Conservation (phyloP, 35 echinoderm and acorn worm species). For the Lytechinus pictus region DNA sequence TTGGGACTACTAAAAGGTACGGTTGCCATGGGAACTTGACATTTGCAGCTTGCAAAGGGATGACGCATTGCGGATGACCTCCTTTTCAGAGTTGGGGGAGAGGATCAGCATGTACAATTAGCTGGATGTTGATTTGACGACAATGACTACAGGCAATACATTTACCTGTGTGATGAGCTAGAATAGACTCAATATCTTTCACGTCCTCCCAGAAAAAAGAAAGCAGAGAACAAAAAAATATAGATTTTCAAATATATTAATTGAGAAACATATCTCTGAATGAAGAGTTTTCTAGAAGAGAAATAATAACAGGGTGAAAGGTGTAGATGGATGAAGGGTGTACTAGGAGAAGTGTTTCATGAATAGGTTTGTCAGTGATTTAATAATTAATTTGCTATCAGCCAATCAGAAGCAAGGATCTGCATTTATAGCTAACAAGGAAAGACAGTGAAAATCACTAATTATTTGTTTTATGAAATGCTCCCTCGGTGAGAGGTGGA, state of each 20-base stretch:
- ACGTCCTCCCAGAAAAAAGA: not conserved
- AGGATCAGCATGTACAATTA: not conserved
- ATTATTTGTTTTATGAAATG: too few species aligned
- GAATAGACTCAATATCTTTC: not conserved
- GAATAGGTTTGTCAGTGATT: too few species aligned
- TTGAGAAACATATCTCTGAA: too few species aligned
- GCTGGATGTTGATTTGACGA: not conserved
- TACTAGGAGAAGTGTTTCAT: too few species aligned
- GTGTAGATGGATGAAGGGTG: too few species aligned
- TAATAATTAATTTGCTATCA: too few species aligned
- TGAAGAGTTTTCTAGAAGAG: too few species aligned
- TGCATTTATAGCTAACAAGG: too few species aligned
- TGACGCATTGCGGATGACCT: not conserved
- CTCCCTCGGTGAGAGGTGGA: too few species aligned
- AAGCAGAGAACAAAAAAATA: not conserved
- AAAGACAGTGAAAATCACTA: too few species aligned
- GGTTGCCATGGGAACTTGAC: not conserved
- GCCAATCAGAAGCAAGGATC: too few species aligned
- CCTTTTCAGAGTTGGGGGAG: not conserved
- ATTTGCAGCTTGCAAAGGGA: not conserved
- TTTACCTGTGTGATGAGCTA: not conserved
- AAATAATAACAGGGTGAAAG: too few species aligned
- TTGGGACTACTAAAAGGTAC: slow-evolving; percentile 10
- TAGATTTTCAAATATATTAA: not conserved
- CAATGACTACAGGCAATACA: not conserved